Conservation (phyloP, 2,888 invertebrate genomes). For the Thecophora atra region DNA sequence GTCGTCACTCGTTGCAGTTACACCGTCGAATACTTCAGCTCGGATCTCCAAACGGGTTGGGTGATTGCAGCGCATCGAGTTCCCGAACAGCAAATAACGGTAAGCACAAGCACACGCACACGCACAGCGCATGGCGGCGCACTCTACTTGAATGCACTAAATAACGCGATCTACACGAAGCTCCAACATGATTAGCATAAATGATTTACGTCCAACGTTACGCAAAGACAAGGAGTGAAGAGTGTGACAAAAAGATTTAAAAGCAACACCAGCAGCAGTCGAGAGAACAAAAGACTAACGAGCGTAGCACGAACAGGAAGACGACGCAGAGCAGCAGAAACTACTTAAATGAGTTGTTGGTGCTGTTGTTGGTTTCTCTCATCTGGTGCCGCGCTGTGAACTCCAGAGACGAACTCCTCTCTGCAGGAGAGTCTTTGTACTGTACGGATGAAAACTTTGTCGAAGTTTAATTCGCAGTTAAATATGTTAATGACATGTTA, state of each 20-base stretch:
- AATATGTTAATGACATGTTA: conserved; percentile 19
- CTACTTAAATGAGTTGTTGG: conserved; percentile 44
- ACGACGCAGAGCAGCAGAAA: conserved; percentile 22
- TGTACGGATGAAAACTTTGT: conserved; percentile 10
- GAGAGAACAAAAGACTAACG: not conserved
- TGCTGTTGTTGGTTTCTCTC: not conserved
- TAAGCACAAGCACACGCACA: conserved; percentile 57
- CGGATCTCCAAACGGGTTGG: conserved; percentile 82
- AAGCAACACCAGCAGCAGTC: conserved; percentile 27
- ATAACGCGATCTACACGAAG: not conserved
- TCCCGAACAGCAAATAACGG: conserved; percentile 75
- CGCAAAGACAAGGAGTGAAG: not conserved
- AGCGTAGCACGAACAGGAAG: not conserved
- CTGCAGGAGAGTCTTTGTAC: not conserved
- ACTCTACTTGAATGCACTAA: not conserved
- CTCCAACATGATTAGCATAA: conserved; percentile 26
- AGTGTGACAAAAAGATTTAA: conserved; percentile 37
- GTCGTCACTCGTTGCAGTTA: conserved; percentile 69
- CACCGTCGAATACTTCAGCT: conserved; percentile 80
- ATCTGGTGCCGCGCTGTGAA: not conserved
- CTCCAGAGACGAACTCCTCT: too few relatives aligned
- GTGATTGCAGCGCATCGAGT: conserved; percentile 76
- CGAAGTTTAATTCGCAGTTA: conserved; percentile 14
- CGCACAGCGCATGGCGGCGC: not conserved
- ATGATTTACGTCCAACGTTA: conserved; percentile 24